Percentiles rank a stretch among this genome's conserved stretches.
These are phyloP conservation scores for Coreoperca whiteheadi DNA, from an alignment of 2,113 vertebrate genomes.

Conservation along the genomic window DNA sequence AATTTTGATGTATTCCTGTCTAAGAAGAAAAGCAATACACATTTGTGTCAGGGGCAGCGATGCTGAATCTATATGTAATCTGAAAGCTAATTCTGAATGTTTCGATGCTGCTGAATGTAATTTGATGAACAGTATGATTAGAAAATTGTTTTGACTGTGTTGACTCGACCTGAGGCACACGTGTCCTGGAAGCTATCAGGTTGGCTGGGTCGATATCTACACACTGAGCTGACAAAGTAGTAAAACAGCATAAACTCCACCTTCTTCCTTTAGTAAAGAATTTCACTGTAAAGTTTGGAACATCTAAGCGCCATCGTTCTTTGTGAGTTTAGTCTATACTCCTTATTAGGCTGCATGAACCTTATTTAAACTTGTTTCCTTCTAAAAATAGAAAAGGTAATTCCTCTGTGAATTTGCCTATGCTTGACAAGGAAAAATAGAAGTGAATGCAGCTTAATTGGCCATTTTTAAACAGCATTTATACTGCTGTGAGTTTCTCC, in stretches of 20 bases:
- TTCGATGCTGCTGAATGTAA: conserved; percentile 30
- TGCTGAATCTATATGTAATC: conserved; percentile 26
- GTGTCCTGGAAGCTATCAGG: conserved; percentile 19
- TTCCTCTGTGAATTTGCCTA: conserved; percentile 54
- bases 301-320: not conserved
- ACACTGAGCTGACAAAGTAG: conserved; percentile 13
- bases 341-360: conserved; percentile 23
- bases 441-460: conserved; percentile 55
- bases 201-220: conserved; percentile 29
- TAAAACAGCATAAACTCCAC: conserved; percentile 10
- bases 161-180: conserved; percentile 35
- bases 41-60: not conserved
- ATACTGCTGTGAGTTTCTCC: not conserved
- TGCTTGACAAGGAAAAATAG: conserved; percentile 34
- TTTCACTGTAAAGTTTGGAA: not conserved
- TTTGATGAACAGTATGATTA: conserved; percentile 46
- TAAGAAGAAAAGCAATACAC: conserved; percentile 38
- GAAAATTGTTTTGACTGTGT: conserved; percentile 28
- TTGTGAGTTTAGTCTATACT: not conserved
- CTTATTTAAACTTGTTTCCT: conserved; percentile 8
- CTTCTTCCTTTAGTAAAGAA: not conserved
- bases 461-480: conserved; percentile 36
- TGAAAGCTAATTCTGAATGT: conserved; percentile 32
- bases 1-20: conserved; percentile 67
- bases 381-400: conserved; percentile 36